These are phyloP conservation scores for Gadopsis bispinosus DNA, from an alignment of 2,797 vertebrate genomes.

Conservation along the genomic window DNA sequence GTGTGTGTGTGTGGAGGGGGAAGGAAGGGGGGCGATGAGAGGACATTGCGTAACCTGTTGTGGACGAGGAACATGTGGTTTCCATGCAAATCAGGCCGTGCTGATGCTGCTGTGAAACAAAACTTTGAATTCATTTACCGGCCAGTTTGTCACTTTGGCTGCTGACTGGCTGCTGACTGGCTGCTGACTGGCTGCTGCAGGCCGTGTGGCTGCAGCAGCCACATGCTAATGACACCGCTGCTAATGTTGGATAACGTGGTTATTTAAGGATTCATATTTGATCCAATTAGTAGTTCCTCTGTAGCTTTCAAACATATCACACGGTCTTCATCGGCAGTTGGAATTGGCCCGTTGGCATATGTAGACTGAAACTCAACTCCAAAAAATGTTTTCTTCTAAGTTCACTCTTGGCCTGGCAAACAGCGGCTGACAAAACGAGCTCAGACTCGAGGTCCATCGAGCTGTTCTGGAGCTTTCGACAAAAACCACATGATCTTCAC, in stretches of 20 bases:
- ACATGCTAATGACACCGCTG: neutral
- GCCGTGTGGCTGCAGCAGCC: neutral
- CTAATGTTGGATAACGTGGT: neutral
- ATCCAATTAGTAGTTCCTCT: neutral
- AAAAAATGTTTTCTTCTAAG: too few species aligned
- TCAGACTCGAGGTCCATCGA: neutral
- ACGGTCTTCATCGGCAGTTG: neutral
- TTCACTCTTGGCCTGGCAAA: neutral
- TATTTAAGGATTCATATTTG: neutral
- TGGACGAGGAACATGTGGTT: slow-evolving; percentile 67
- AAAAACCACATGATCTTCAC: neutral
- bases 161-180: too few species aligned
- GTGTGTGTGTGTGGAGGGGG: slow-evolving; percentile 1
- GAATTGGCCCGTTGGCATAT: neutral
- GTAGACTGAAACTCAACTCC: too few species aligned
- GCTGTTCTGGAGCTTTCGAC: neutral
- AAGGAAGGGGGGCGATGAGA: neutral
- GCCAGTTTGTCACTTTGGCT: neutral
- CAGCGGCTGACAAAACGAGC: neutral
- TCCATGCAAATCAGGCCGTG: slow-evolving; percentile 56
- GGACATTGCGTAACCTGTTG: slow-evolving; percentile 60
- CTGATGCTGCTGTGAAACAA: slow-evolving; percentile 26
- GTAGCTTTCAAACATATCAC: neutral
- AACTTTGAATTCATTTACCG: slow-evolving; percentile 10
- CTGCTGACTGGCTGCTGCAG: too few species aligned